Percentiles rank a stretch among this genome's conserved stretches.
Evolutionary conservation across 1,140 invertebrate species (phyloP).

Genomic region (Trigoniulus corallinus): DNA sequence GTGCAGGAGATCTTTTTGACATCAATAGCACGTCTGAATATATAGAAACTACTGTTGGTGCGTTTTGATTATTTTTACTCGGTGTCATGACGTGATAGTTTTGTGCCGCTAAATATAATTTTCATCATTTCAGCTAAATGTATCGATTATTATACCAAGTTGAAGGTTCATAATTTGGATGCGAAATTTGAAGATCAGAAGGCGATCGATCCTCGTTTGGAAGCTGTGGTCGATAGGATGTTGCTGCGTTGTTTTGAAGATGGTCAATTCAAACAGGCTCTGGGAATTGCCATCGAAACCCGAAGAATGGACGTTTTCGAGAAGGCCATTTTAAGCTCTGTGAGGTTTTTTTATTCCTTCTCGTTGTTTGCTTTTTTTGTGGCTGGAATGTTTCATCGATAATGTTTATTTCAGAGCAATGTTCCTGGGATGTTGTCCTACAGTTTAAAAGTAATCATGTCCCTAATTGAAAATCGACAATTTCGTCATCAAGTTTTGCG

Average conservation of each 20-base stretch:
- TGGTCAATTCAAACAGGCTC: conserved; percentile 78
- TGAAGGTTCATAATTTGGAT: conserved; percentile 43
- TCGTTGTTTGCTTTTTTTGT: too few relatives aligned
- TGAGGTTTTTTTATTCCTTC: conserved; percentile 27
- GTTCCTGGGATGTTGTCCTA: conserved; percentile 78
- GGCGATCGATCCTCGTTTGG: conserved; percentile 68
- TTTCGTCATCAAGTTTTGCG: conserved; percentile 79
- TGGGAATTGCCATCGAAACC: conserved; percentile 89
- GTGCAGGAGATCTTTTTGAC: conserved; percentile 84
- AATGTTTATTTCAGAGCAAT: conserved; percentile 45
- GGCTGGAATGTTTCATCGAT: not conserved
- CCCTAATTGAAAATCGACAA: conserved; percentile 77
- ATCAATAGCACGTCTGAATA: conserved; percentile 85
- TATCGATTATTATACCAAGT: conserved; percentile 85
- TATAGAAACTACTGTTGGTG: conserved; percentile 85
- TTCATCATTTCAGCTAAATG: conserved; percentile 52
- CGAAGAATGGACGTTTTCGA: conserved; percentile 92
- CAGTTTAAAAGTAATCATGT: conserved; percentile 90
- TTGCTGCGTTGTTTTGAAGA: conserved; percentile 89
- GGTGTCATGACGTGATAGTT: conserved; percentile 4
- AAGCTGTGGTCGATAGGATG: conserved; percentile 91
- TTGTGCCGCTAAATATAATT: too few relatives aligned
- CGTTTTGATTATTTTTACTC: conserved; percentile 11
- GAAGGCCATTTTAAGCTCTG: conserved; percentile 69
- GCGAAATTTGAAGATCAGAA: conserved; percentile 38